Conservation (phyloP, 2,888 invertebrate species). For the Amorpha juglandis region DNA sequence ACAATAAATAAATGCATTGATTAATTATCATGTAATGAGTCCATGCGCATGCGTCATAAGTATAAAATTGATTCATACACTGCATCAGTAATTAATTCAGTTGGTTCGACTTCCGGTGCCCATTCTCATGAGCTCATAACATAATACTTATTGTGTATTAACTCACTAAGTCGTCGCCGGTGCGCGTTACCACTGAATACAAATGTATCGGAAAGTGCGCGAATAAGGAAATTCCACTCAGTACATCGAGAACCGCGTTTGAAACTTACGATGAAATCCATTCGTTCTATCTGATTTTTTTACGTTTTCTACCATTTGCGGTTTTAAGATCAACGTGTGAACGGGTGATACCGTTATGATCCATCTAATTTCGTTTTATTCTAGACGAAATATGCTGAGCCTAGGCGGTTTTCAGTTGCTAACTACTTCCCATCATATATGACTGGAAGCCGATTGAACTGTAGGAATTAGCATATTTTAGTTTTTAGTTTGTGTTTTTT, state of each 20-base stretch:
- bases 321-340: background rate
- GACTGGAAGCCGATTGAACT: too few species aligned
- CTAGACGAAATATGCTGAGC: too few species aligned
- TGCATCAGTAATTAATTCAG: constrained; percentile 48
- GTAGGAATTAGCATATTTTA: too few species aligned
- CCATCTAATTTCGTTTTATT: background rate
- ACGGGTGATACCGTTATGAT: too few species aligned
- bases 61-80: constrained; percentile 35
- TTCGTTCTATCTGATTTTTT: background rate
- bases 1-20: constrained; percentile 27
- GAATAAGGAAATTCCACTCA: constrained; percentile 75
- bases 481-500: too few species aligned
- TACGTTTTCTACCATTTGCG: background rate
- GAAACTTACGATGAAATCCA: background rate
- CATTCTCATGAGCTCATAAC: constrained; percentile 48
- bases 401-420: too few species aligned
- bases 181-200: constrained; percentile 61
- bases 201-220: constrained; percentile 78
- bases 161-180: constrained; percentile 48
- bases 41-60: constrained; percentile 43
- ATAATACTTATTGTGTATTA: constrained; percentile 58
- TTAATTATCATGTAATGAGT: constrained; percentile 43
- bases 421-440: too few species aligned
- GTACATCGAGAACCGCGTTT: constrained; percentile 50
- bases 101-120: constrained; percentile 59